Conservation (phyloP, 2,113 vertebrate species). For the Rhinopithecus roxellana region DNA sequence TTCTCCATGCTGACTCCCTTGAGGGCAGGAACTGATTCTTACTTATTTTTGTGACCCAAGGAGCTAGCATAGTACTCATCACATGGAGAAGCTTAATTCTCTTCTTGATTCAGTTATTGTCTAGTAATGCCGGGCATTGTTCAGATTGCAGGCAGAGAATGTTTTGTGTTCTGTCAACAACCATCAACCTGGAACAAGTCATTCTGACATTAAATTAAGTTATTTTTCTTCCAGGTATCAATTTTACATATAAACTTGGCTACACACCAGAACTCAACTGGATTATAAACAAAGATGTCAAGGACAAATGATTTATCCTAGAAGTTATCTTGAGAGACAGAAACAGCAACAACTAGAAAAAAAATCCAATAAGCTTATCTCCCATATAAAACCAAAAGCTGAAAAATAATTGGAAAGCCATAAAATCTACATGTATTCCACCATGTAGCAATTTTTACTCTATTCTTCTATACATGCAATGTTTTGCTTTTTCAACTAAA, state of each 20-base stretch:
- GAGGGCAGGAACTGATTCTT: background rate
- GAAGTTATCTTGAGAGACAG: background rate
- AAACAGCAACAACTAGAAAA: background rate
- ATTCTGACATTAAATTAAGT: background rate
- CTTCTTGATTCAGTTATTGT: background rate
- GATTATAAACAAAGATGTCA: background rate
- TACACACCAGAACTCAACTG: background rate
- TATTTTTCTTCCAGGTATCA: constrained; percentile 8
- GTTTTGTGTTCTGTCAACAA: background rate
- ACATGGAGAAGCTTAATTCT: background rate
- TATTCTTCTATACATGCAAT: background rate
- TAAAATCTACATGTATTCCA: background rate
- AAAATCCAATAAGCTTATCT: background rate
- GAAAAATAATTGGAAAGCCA: background rate
- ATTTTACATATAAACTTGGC: background rate
- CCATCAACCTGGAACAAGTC: background rate
- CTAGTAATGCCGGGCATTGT: background rate
- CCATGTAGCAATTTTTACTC: background rate
- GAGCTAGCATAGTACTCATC: background rate
- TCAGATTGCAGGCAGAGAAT: background rate
- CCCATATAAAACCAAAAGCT: background rate
- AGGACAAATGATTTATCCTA: background rate
- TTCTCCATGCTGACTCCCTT: background rate
- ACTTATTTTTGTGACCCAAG: background rate
- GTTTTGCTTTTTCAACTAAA: background rate